phyloP scores from a whole-genome alignment of 1,140 invertebrate genomes.

The Propsilocerus akamusi region DNA sequence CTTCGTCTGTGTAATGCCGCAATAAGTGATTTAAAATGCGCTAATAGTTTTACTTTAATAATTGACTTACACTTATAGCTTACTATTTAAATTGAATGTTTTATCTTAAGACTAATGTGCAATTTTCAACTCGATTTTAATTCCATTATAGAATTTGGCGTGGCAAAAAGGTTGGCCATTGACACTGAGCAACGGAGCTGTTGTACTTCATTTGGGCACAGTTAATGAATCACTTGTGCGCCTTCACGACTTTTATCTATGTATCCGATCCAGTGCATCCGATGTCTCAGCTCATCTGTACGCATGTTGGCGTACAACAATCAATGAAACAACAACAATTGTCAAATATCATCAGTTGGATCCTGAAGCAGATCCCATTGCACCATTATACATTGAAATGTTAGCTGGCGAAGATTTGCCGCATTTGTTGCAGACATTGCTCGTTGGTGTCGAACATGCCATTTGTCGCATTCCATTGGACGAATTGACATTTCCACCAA shows the following conservation, averaged over 20 bases:
- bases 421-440: conserved; percentile 36
- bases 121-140: neutral
- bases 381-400: conserved; percentile 10
- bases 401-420: conserved; percentile 30
- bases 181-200: conserved; percentile 18
- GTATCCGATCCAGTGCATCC: conserved; percentile 9
- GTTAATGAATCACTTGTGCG: conserved; percentile 17
- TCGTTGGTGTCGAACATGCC: conserved; percentile 44
- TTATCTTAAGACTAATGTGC: too few relatives aligned
- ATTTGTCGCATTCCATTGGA: conserved; percentile 43
- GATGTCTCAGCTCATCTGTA: conserved; percentile 13
- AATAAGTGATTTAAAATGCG: too few relatives aligned
- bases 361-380: conserved; percentile 4
- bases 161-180: conserved; percentile 24
- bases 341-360: conserved; percentile 5
- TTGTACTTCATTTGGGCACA: conserved; percentile 21
- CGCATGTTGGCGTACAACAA: conserved; percentile 19
- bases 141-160: neutral
- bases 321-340: neutral
- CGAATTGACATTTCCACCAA: conserved; percentile 34
- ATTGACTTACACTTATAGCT: too few relatives aligned
- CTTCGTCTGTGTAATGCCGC: too few relatives aligned
- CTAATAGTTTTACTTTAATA: too few relatives aligned
- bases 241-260: conserved; percentile 20
- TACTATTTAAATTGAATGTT: too few relatives aligned